Evolutionary conservation across 2,113 vertebrate species (phyloP).

Genomic region (Felis catus): DNA sequence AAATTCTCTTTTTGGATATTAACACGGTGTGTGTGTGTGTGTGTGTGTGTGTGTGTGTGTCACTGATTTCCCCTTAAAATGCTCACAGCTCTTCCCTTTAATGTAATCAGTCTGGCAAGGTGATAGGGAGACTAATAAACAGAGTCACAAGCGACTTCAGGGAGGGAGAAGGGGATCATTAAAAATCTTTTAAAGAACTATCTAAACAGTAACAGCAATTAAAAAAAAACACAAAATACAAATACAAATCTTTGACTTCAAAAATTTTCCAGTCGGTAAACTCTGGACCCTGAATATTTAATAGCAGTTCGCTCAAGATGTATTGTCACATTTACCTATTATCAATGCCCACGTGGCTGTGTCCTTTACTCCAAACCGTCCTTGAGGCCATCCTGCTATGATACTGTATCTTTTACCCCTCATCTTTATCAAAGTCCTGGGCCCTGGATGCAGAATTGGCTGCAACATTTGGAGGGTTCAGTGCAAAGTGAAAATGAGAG

Average conservation of each 20-base stretch:
- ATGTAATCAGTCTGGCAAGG: neutral
- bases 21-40: neutral
- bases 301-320: too few relatives aligned
- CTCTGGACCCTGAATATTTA: neutral
- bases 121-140: neutral
- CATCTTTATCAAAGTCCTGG: neutral
- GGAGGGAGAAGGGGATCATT: neutral
- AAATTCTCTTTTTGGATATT: neutral
- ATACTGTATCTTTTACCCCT: neutral
- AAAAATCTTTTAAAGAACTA: neutral
- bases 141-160: neutral
- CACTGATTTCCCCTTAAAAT: neutral
- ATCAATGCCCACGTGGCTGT: accelerated
- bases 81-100: neutral
- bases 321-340: neutral
- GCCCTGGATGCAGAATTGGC: neutral
- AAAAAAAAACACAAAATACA: neutral
- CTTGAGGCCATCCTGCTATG: neutral
- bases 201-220: neutral
- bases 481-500: neutral
- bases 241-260: neutral
- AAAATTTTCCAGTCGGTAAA: neutral
- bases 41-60: neutral
- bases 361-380: neutral
- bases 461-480: neutral